A percentile compares a stretch with the other conserved stretches of the same genome.
These are phyloP conservation scores for Tragelaphus scriptus DNA, from an alignment of 2,113 vertebrate genomes.

Conservation along the genomic window DNA sequence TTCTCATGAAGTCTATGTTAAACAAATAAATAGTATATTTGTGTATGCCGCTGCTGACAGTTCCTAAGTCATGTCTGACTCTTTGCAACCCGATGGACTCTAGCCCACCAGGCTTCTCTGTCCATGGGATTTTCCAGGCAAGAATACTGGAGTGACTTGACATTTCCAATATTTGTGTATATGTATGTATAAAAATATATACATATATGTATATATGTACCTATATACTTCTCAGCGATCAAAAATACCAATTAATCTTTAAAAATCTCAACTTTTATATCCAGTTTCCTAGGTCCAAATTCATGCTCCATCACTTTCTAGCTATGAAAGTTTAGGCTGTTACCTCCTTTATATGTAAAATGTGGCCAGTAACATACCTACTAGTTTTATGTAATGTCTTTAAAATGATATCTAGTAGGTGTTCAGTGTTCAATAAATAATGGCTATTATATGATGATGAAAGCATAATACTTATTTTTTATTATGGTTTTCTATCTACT, in stretches of 20 bases:
- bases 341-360: background rate
- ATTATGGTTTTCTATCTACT: background rate
- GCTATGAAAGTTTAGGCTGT: background rate
- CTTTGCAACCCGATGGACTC: background rate
- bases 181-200: background rate
- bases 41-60: background rate
- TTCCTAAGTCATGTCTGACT: background rate
- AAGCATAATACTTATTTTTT: background rate
- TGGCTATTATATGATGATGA: background rate
- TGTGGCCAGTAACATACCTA: background rate
- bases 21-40: background rate
- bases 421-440: background rate
- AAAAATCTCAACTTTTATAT: background rate
- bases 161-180: background rate
- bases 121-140: background rate
- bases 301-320: background rate
- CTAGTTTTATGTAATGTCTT: background rate
- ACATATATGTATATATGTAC: background rate
- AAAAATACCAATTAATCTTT: background rate
- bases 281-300: background rate
- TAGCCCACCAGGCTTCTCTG: background rate
- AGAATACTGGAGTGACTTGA: background rate
- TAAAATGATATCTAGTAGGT: background rate
- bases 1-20: background rate
- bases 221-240: background rate